phyloP scores from a whole-genome alignment of 1,140 invertebrate species.

The Zaprionus ornatus region DNA sequence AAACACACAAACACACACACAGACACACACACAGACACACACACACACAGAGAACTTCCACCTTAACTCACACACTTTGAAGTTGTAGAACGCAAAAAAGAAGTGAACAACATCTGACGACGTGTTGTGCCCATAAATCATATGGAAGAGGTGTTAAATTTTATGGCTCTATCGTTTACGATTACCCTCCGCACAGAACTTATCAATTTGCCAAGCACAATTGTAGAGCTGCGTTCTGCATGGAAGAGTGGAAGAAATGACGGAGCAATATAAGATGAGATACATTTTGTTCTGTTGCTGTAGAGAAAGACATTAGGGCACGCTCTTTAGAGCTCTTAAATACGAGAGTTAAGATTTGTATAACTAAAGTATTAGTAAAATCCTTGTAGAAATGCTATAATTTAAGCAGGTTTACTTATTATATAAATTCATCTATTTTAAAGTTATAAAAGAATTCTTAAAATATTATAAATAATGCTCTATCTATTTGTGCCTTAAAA shows the following conservation, averaged over 20 bases:
- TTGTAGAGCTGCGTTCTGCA: neutral
- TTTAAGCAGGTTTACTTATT: too few species aligned
- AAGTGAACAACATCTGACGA: slow-evolving; percentile 47
- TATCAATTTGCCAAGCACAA: slow-evolving; percentile 62
- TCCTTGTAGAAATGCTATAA: too few species aligned
- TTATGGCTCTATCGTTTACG: slow-evolving; percentile 21
- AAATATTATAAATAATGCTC: too few species aligned
- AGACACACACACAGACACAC: neutral
- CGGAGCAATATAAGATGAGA: neutral
- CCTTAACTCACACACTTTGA: slow-evolving; percentile 34
- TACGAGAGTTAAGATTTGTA: too few species aligned
- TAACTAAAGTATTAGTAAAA: too few species aligned
- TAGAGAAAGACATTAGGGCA: too few species aligned
- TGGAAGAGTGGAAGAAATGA: neutral
- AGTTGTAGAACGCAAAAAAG: slow-evolving; percentile 27
- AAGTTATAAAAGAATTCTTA: too few species aligned
- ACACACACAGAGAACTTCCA: neutral
- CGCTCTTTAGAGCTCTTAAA: too few species aligned
- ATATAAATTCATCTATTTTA: too few species aligned
- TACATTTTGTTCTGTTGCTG: neutral
- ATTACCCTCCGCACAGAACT: slow-evolving; percentile 21
- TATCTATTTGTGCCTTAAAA: too few species aligned
- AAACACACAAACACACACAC: neutral
- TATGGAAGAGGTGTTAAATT: slow-evolving; percentile 42
- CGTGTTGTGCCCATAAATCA: slow-evolving; percentile 63